Evolutionary conservation across 1,140 invertebrate genomes (phyloP).

Genomic region (Bacillus rossius): DNA sequence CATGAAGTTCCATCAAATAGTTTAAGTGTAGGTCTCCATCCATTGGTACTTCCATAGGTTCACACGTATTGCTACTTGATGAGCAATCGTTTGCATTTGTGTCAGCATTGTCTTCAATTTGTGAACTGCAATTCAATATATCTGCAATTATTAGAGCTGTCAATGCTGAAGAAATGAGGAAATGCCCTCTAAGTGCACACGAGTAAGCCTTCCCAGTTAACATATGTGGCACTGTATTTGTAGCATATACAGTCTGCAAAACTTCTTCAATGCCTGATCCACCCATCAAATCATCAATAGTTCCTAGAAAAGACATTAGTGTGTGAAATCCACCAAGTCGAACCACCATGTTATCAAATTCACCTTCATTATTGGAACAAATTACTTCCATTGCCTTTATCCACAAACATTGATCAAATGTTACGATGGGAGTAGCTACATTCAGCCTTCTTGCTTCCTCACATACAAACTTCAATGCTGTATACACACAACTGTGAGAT

Average conservation of each 20-base stretch:
- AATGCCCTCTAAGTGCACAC: too few species aligned
- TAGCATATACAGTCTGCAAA: conserved; percentile 32
- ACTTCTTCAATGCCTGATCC: conserved; percentile 38
- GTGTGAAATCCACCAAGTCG: conserved; percentile 35
- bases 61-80: not conserved
- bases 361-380: conserved; percentile 6
- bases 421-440: conserved; percentile 22
- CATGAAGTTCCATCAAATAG: too few species aligned
- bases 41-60: not conserved
- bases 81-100: not conserved
- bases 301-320: conserved; percentile 37
- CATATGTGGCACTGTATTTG: conserved; percentile 37
- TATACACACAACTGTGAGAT: conserved; percentile 20
- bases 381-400: conserved; percentile 42
- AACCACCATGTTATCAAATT: conserved; percentile 14
- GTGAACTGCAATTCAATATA: conserved; percentile 27
- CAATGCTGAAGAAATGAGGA: conserved; percentile 40
- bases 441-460: conserved; percentile 11
- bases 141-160: conserved; percentile 30
- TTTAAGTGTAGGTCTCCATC: not conserved
- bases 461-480: conserved; percentile 18
- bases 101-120: not conserved
- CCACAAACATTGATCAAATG: conserved; percentile 33
- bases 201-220: conserved; percentile 32
- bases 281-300: conserved; percentile 40